Evolutionary conservation across 2,113 vertebrate genomes (phyloP), one percentile per base, ranked within the genome.

Genomic region (Neotoma lepida): DNA sequence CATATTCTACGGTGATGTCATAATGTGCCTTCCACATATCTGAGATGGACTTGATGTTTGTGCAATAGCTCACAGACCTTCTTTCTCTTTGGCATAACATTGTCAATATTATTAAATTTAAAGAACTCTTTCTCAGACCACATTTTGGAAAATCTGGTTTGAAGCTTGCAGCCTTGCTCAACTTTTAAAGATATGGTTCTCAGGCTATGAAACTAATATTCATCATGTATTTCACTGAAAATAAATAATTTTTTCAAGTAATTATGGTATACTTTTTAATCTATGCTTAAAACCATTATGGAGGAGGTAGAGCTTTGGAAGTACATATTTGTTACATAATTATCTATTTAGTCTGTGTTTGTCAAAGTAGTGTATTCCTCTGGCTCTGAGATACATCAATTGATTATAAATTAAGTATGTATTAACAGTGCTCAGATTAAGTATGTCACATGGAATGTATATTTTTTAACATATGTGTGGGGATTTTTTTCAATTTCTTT

Each of bases 121-220:
- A 18, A 22, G 15, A 74, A 28, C 56, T 68, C 1, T 51, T 82
- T 56, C 41, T 76, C 89, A 87, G 44, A 70, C 5, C 1, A 5
- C 1, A 30, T 56, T 92, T 90, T 82, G 35, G 30, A 78, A 94
- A 92, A 49, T 24, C 24, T 82, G 68, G 10, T 77, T 90, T 92
- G n/a, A 86, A 73, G 28, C 26, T 91, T 58, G 30, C 2, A 86
- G 14, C 4, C 4, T 76, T 49, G 18, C 15, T 71, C 58, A 93
- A 44, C 6, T 22, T 92, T 73, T 56, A 9, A 17, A 70, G 10
- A 85, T 35, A 24, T 54, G 73, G 1, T 20, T 91, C 12, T 70
- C 2, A 74, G 10, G 6, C 73, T 58, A 20, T 7, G 76, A 1
- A 56, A 66, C 73, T 80, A 92, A 56, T 78, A 68, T 54, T 85